Evolutionary conservation across 2,113 vertebrate genomes (phyloP), one percentile per base, ranked within the genome.

Genomic region (Pterocles orientalis): DNA sequence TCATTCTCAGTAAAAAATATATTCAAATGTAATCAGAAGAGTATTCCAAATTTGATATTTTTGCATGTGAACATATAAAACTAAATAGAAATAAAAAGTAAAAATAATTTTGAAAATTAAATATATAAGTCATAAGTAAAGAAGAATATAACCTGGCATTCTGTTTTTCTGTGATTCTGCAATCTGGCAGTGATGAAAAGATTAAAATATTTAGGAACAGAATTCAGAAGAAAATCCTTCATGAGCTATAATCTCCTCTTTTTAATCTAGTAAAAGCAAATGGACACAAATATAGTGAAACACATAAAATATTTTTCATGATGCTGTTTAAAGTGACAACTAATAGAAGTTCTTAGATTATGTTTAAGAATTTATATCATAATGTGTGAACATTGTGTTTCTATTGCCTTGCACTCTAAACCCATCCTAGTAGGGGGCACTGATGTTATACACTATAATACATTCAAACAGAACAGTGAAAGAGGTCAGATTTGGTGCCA

Each of bases 221-320:
- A 93, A 86, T 90, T 95, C 57, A 65, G 36, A 9, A 77, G 18
- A 57, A 95, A 94, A 96, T 96, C 88, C 61, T 84, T 64, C 69
- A 91, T 91, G 45, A 94, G 15, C 45, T 84, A 14, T 95, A 95
- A 94, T 96, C 76, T 85, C 45, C 41, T 57, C 25, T 1, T 78
- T 94, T 84, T 89, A 93, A 93, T 95, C 83, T 93, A 82, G 69
- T 92, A 94, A 96, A 92, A 95, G 66, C 58, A 92, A 95, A 92
- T 75, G 53, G 80, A 83, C 50, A 76, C 34, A 92, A 93, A 93
- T 90, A 71, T 61, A 56, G 48, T 20, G 28, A 86, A 91, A 96
- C 3, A 0, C 15, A 43, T 65, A 18, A 90, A 89, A 68, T 86
- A 47, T 69, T 83, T 89, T 84, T 24, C 47, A 70, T 66, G 2